Conservation (phyloP, 2,888 invertebrate species). For the Strigamia crassipes region DNA sequence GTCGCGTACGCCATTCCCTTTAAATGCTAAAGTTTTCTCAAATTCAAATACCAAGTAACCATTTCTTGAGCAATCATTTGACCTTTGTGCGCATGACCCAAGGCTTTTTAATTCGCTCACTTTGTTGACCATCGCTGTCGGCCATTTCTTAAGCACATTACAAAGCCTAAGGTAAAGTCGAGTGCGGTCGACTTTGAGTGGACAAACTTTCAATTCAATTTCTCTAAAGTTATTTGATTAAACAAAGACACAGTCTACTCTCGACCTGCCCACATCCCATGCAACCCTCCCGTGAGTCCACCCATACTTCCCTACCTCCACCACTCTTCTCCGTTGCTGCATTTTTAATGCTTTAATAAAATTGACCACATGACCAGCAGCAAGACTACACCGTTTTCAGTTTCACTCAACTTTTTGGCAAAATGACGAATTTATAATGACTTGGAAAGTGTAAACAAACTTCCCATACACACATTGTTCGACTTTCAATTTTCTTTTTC, state of each 20-base stretch:
- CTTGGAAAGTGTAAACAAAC: background rate
- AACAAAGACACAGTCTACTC: constrained; percentile 33
- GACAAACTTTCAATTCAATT: constrained; percentile 40
- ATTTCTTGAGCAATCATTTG: constrained; percentile 11
- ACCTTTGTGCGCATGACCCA: constrained; percentile 25
- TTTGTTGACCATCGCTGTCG: constrained; percentile 32
- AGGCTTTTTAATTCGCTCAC: constrained; percentile 33
- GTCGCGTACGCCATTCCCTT: too few relatives aligned
- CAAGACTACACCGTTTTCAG: constrained; percentile 40
- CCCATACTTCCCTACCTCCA: background rate
- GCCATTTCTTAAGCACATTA: constrained; percentile 23
- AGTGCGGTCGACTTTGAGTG: constrained; percentile 36
- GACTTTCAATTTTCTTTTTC: too few relatives aligned
- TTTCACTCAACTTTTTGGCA: background rate
- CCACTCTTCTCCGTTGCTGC: constrained; percentile 6
- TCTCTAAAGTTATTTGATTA: constrained; percentile 42
- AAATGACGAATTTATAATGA: constrained; percentile 16
- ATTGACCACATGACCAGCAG: constrained; percentile 42
- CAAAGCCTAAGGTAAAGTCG: constrained; percentile 28
- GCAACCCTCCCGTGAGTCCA: background rate
- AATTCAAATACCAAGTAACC: background rate
- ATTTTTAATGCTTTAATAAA: constrained; percentile 42
- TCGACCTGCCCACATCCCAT: background rate
- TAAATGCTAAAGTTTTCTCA: background rate
- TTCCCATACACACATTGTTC: background rate